A percentile compares a stretch with the other conserved stretches of the same genome.
Conservation (phyloP, 2,888 invertebrate genomes). For the Caenorhabditis imperialis region DNA sequence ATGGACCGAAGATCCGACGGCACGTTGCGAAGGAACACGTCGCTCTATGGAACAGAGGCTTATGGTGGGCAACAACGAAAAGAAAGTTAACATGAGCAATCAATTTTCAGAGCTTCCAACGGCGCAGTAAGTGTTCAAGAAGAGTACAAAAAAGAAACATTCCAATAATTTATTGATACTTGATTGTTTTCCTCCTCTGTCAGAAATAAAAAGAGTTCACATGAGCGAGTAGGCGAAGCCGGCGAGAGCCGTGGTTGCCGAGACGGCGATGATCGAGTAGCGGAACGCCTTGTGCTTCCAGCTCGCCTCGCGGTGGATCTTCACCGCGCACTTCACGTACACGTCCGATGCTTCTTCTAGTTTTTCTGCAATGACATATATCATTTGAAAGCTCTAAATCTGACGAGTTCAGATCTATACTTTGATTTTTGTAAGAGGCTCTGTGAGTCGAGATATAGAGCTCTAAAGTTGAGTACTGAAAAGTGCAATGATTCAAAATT, state of each 20-base stretch:
- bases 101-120: constrained; percentile 34
- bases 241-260: constrained; percentile 16
- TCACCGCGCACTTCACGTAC: constrained; percentile 45
- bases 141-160: no score
- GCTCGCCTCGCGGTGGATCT: constrained; percentile 31
- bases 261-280: constrained; percentile 19
- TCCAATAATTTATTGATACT: neutral
- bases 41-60: constrained; percentile 44
- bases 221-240: constrained; percentile 33
- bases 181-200: no score
- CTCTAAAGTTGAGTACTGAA: no score
- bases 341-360: constrained; percentile 47
- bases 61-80: constrained; percentile 38
- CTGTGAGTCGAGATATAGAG: no score
- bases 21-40: constrained; percentile 29
- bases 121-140: neutral
- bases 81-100: no score
- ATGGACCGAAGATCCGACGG: constrained; percentile 23
- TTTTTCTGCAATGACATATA: constrained; percentile 27
- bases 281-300: constrained; percentile 28
- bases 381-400: constrained; percentile 9
- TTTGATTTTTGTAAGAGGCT: no score
- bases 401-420: neutral
- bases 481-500: neutral
- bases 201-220: constrained; percentile 18